Conservation (phyloP, 2,888 invertebrate genomes). For the Thera britannica region DNA sequence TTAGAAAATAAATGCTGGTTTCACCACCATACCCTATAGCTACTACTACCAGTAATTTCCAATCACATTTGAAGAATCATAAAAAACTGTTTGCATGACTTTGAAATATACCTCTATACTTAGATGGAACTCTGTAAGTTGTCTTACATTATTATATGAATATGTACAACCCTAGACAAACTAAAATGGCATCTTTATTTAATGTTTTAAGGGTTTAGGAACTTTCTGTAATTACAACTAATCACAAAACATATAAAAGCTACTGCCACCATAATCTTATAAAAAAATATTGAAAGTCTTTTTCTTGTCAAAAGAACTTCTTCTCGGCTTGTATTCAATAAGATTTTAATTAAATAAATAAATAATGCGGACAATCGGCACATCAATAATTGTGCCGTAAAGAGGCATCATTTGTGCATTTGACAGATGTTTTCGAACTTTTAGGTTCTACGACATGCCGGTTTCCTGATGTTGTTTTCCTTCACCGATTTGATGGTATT, state of each 20-base stretch:
- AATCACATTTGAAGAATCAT: conserved; percentile 12
- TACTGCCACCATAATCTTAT: conserved; percentile 29
- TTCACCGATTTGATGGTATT: too few species aligned
- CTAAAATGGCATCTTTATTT: conserved; percentile 74
- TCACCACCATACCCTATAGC: conserved; percentile 52
- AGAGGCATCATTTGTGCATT: too few species aligned
- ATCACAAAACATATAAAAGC: conserved; percentile 56
- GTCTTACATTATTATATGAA: conserved; percentile 45
- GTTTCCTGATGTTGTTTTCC: too few species aligned
- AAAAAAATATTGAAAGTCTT: background rate
- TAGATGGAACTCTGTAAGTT: conserved; percentile 61
- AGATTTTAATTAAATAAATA: too few species aligned
- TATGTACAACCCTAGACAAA: conserved; percentile 52
- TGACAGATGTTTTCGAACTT: too few species aligned
- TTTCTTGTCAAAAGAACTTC: too few species aligned
- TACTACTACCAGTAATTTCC: conserved; percentile 52
- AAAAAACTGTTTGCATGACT: conserved; percentile 27
- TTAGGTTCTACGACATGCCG: too few species aligned
- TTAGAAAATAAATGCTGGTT: conserved; percentile 52
- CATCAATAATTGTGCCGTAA: too few species aligned
- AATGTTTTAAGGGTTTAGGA: conserved; percentile 74
- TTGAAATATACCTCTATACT: conserved; percentile 44
- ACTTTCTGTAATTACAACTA: conserved; percentile 66
- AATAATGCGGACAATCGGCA: too few species aligned
- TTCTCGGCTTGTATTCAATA: too few species aligned